phyloP scores from a whole-genome alignment of 1,140 invertebrate species.

The Dreissena rostriformis region DNA sequence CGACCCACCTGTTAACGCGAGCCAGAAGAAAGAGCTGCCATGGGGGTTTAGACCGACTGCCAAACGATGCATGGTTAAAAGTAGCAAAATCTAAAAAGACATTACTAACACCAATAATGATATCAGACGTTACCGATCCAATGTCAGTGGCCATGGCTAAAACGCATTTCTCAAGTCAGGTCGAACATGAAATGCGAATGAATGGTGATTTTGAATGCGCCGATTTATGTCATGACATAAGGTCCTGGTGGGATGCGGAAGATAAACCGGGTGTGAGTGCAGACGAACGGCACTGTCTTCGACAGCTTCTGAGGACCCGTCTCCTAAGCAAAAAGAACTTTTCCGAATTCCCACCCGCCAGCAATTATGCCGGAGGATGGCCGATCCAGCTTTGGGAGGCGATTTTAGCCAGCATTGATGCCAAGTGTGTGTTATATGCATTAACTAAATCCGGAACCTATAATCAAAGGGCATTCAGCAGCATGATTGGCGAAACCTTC shows the following conservation, averaged over 20 bases:
- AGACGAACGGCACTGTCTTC: background rate
- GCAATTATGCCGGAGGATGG: conserved; percentile 39
- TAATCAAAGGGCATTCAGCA: conserved; percentile 39
- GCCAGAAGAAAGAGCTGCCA: conserved; percentile 8
- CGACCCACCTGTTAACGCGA: conserved; percentile 11
- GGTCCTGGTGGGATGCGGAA: conserved; percentile 12
- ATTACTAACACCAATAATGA: conserved; percentile 15
- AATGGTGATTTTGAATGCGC: background rate
- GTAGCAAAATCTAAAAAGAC: background rate
- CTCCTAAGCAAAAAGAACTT: background rate
- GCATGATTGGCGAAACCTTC: conserved; percentile 44
- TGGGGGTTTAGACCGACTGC: background rate
- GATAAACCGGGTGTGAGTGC: background rate
- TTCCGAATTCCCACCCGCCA: conserved; percentile 19
- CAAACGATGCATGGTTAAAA: background rate
- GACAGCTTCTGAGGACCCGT: background rate
- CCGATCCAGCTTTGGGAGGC: conserved; percentile 50
- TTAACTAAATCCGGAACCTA: too few relatives aligned
- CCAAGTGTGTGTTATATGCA: too few relatives aligned
- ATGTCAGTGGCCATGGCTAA: conserved; percentile 32
- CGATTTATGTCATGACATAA: background rate
- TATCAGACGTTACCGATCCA: conserved; percentile 18
- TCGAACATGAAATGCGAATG: conserved; percentile 30
- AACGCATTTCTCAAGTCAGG: conserved; percentile 12
- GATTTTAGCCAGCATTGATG: conserved; percentile 36